Conservation (phyloP, 2,888 invertebrate genomes). For the Mesopsocus fuscifrons region DNA sequence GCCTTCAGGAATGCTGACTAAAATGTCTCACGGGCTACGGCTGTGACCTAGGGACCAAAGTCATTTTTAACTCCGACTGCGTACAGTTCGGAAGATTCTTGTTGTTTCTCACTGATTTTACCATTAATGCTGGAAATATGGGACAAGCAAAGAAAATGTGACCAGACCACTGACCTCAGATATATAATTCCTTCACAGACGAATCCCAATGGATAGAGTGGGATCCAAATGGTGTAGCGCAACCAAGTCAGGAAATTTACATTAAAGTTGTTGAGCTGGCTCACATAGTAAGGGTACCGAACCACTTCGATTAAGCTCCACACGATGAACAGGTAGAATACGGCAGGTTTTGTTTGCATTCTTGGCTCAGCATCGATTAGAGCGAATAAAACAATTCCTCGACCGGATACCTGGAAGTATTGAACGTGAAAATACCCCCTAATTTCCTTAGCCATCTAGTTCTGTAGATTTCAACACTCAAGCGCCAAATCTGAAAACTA, state of each 20-base stretch:
- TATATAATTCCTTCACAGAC: constrained; percentile 68
- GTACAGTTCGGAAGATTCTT: no score
- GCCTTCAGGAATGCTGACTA: no score
- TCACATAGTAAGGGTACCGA: constrained; percentile 83
- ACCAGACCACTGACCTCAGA: constrained; percentile 26
- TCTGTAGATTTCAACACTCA: no score
- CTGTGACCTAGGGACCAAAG: no score
- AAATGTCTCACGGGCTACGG: no score
- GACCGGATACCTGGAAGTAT: constrained; percentile 38
- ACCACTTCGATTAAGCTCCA: constrained; percentile 72
- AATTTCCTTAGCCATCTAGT: no score
- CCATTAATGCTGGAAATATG: no score
- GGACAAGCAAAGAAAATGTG: no score
- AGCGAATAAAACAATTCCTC: constrained; percentile 57
- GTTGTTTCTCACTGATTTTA: no score
- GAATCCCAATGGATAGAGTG: constrained; percentile 79
- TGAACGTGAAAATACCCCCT: no score
- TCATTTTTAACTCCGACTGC: no score
- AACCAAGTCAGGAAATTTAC: constrained; percentile 70
- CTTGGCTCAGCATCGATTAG: constrained; percentile 70
- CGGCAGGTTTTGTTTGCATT: constrained; percentile 70
- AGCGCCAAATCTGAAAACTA: no score
- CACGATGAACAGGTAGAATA: constrained; percentile 69
- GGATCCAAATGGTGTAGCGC: constrained; percentile 84
- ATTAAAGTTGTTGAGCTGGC: constrained; percentile 54